These are phyloP conservation scores for Sinocyclocheilus rhinocerous DNA, from an alignment of 2,113 vertebrate genomes.

Conservation along the genomic window DNA sequence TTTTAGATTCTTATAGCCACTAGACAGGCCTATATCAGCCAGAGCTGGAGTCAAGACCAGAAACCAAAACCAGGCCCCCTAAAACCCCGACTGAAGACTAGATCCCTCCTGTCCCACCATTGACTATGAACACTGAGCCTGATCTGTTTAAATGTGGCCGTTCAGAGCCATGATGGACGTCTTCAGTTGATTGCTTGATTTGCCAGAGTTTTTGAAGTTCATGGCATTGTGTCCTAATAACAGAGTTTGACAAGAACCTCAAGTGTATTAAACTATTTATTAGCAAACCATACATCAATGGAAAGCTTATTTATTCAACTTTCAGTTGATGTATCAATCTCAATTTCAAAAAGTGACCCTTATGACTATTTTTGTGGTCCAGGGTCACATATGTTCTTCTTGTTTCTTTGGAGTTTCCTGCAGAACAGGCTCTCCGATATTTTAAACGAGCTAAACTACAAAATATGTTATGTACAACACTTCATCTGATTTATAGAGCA, in stretches of 20 bases:
- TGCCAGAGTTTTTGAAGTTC: not conserved
- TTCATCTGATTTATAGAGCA: not conserved
- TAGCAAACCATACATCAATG: too few relatives aligned
- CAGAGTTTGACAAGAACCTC: not conserved
- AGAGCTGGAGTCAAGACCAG: not conserved
- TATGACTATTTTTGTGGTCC: too few relatives aligned
- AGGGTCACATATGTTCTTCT: not conserved
- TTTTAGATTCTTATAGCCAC: not conserved
- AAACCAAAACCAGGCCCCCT: not conserved
- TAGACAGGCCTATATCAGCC: not conserved
- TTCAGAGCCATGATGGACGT: not conserved
- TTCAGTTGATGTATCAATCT: too few relatives aligned
- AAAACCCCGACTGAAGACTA: not conserved
- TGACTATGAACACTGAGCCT: not conserved
- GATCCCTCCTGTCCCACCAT: not conserved
- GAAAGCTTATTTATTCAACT: too few relatives aligned
- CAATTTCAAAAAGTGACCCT: too few relatives aligned
- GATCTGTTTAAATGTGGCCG: not conserved
- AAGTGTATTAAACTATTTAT: not conserved
- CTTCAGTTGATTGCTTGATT: not conserved
- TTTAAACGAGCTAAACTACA: not conserved
- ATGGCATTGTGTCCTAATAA: not conserved
- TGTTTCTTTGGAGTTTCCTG: not conserved
- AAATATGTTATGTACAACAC: not conserved
- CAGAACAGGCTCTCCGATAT: not conserved